Evolutionary conservation across 2,113 vertebrate genomes (phyloP).

Genomic region (Oncorhynchus gorbuscha): DNA sequence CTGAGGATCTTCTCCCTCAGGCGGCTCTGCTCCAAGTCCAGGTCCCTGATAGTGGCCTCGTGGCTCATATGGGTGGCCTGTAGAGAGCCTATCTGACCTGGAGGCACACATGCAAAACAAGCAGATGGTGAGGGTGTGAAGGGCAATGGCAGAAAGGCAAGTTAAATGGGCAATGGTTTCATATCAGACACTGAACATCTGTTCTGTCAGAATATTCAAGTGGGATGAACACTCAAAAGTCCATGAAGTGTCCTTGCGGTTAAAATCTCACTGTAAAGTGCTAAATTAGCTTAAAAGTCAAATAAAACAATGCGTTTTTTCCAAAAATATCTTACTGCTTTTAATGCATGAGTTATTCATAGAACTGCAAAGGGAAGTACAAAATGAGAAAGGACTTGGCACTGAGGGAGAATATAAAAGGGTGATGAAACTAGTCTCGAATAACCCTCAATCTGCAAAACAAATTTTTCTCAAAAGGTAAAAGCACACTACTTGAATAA

Average conservation of each 20-base stretch:
- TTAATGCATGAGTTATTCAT: background rate
- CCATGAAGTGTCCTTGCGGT: background rate
- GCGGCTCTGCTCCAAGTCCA: constrained; percentile 88
- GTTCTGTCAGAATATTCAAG: background rate
- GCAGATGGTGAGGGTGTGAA: background rate
- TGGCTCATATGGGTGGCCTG: constrained; percentile 96
- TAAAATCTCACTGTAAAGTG: background rate
- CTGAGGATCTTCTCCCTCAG: constrained; percentile 85
- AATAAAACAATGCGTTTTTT: background rate
- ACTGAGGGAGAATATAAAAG: background rate
- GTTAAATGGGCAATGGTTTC: background rate
- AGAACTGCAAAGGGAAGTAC: background rate
- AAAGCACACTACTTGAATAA: no score
- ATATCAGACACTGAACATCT: background rate
- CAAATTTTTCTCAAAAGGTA: background rate
- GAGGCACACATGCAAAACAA: no score
- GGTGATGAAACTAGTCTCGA: background rate
- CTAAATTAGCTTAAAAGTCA: background rate
- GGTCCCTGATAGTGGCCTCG: constrained; percentile 91
- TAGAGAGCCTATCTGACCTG: constrained; percentile 95
- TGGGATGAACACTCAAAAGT: background rate
- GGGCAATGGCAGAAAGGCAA: background rate
- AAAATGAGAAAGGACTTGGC: background rate
- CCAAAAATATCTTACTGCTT: background rate
- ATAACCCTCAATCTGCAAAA: background rate